A percentile compares a stretch with the other conserved stretches of the same genome.
Evolutionary conservation across 2,113 vertebrate genomes (phyloP).

Genomic region (Monopterus albus): DNA sequence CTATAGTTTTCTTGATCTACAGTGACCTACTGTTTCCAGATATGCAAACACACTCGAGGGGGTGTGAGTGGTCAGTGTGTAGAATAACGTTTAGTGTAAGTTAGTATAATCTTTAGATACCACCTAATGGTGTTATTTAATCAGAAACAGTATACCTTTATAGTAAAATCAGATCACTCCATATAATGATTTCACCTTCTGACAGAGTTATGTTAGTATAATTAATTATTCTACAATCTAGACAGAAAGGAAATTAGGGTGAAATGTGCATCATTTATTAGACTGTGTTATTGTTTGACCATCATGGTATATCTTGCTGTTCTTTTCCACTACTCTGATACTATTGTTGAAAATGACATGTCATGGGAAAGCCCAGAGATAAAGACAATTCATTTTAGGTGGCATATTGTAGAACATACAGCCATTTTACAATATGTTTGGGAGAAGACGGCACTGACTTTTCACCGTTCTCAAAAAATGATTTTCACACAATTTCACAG

Average conservation of each 20-base stretch:
- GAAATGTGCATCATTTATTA: conserved; percentile 66
- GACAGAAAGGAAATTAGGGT: conserved; percentile 57
- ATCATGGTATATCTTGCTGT: conserved; percentile 44
- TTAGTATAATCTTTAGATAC: no score
- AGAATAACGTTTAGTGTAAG: no score
- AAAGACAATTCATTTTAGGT: conserved; percentile 20
- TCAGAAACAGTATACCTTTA: no score
- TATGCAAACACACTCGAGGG: no score
- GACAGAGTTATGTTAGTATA: conserved; percentile 5
- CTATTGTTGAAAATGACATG: conserved; percentile 66
- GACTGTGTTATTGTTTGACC: conserved; percentile 73
- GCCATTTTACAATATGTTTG: conserved; percentile 16
- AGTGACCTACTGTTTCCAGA: neutral
- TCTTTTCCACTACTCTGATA: conserved; percentile 60
- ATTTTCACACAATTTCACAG: neutral
- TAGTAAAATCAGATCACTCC: neutral
- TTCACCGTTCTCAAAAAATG: neutral
- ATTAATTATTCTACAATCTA: conserved; percentile 22
- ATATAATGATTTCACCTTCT: neutral
- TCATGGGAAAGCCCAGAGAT: conserved; percentile 51
- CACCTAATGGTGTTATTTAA: no score
- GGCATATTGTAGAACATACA: conserved; percentile 1
- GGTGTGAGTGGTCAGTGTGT: no score
- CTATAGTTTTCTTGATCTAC: neutral
- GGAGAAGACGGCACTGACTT: no score